These are phyloP conservation scores for Platysteira castanea DNA, from an alignment of 2,113 vertebrate species.

Conservation along the genomic window DNA sequence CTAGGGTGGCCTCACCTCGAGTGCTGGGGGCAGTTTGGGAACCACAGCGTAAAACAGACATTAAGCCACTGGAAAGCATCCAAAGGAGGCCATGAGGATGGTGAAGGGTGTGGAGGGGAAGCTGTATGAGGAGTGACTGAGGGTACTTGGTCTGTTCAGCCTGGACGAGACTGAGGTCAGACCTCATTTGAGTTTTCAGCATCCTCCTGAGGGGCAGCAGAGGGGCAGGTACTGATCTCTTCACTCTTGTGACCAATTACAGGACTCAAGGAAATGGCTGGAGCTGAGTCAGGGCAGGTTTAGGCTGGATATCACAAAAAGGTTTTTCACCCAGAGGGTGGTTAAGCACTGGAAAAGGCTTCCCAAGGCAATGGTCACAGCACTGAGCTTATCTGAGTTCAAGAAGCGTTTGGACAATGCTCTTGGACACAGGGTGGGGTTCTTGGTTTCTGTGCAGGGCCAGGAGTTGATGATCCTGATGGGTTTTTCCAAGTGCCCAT, in stretches of 20 bases:
- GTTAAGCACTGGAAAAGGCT: neutral
- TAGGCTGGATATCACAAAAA: neutral
- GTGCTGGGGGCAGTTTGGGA: neutral
- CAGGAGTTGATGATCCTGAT: neutral
- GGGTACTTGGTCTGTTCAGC: neutral
- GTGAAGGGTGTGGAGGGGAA: neutral
- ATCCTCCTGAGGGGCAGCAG: neutral
- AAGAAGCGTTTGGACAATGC: neutral
- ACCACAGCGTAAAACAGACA: neutral
- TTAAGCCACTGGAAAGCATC: neutral
- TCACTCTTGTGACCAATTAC: neutral
- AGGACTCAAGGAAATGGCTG: neutral
- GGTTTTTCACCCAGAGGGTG: neutral
- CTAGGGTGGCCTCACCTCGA: neutral
- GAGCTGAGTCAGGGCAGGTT: neutral
- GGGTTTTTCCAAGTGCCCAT: neutral
- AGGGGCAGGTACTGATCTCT: neutral
- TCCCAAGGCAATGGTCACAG: neutral
- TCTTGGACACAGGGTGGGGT: neutral
- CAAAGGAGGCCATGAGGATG: neutral
- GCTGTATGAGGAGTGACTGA: neutral
- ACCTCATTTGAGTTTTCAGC: neutral
- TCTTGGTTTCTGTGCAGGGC: neutral
- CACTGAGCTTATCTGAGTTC: neutral
- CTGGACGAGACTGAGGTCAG: neutral